phyloP scores from a whole-genome alignment of 2,797 vertebrate species.

The Cryptoprocta ferox region DNA sequence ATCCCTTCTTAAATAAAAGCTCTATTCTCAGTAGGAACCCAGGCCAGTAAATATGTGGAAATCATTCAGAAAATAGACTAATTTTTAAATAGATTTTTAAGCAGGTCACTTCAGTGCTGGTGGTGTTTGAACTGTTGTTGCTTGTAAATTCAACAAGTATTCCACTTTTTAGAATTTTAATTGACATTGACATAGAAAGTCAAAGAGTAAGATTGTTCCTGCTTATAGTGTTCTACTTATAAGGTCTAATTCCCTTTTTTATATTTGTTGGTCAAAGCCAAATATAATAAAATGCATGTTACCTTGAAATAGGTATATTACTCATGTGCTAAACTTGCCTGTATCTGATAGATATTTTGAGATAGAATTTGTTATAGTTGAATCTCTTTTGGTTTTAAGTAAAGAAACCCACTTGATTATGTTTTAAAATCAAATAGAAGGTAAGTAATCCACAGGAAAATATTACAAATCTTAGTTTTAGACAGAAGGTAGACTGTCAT shows the following conservation, averaged over 20 bases:
- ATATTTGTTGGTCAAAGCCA: background rate
- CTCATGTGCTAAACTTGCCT: background rate
- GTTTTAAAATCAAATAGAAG: background rate
- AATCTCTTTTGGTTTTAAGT: background rate
- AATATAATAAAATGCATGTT: background rate
- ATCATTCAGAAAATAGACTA: conserved; percentile 62
- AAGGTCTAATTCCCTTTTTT: background rate
- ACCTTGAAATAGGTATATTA: background rate
- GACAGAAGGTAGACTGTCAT: background rate
- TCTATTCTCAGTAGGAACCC: conserved; percentile 73
- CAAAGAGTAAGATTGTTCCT: background rate
- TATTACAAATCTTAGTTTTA: background rate
- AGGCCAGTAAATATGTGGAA: conserved; percentile 68
- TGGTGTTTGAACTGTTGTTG: conserved; percentile 4
- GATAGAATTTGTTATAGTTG: background rate
- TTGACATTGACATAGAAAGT: background rate
- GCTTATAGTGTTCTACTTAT: background rate
- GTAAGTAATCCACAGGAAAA: background rate
- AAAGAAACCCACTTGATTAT: background rate
- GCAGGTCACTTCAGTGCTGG: conserved; percentile 73
- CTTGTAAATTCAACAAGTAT: conserved; percentile 42
- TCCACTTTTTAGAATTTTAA: conserved; percentile 31
- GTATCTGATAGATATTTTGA: background rate
- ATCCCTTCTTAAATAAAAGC: conserved; percentile 61
- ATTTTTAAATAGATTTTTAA: conserved; percentile 57